Conservation (phyloP, 37 sponge, comb jelly and placozoan species). For the Agelas oroides region DNA sequence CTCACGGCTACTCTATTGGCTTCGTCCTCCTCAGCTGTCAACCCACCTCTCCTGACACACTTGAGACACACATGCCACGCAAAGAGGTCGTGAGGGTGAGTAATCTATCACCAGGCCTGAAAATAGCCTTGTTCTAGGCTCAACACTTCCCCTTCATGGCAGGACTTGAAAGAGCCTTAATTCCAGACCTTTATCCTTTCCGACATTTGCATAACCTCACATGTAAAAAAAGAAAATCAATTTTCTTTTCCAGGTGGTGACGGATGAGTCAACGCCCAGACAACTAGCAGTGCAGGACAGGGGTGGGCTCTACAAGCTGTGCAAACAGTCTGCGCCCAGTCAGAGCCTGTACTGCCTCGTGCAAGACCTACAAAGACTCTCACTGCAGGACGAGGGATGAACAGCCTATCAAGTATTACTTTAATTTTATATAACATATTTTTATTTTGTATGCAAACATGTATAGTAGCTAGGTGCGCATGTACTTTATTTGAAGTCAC, state of each 20-base stretch:
- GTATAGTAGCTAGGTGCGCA: too few species aligned
- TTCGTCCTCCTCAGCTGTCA: conserved; percentile 34
- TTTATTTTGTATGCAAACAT: too few species aligned
- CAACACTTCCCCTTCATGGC: too few species aligned
- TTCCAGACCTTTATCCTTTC: too few species aligned
- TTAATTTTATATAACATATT: too few species aligned
- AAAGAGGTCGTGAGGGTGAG: conserved; percentile 3
- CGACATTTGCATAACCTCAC: too few species aligned
- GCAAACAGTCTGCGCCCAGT: conserved; percentile 11
- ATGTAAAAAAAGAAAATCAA: neutral
- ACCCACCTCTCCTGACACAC: neutral
- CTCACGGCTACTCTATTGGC: conserved; percentile 48
- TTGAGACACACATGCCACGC: neutral
- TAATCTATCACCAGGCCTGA: too few species aligned
- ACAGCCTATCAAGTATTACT: neutral
- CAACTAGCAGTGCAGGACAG: neutral
- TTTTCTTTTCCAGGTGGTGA: neutral
- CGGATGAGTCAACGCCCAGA: neutral
- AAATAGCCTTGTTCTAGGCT: too few species aligned
- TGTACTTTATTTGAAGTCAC: too few species aligned
- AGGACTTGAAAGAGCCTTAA: too few species aligned
- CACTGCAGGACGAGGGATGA: conserved; percentile 29
- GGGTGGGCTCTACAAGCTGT: neutral
- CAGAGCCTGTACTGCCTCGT: conserved; percentile 62
- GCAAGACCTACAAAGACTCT: conserved; percentile 31